These are phyloP conservation scores for Scartelaos histophorus DNA, from an alignment of 2,113 vertebrate species.

Conservation along the genomic window DNA sequence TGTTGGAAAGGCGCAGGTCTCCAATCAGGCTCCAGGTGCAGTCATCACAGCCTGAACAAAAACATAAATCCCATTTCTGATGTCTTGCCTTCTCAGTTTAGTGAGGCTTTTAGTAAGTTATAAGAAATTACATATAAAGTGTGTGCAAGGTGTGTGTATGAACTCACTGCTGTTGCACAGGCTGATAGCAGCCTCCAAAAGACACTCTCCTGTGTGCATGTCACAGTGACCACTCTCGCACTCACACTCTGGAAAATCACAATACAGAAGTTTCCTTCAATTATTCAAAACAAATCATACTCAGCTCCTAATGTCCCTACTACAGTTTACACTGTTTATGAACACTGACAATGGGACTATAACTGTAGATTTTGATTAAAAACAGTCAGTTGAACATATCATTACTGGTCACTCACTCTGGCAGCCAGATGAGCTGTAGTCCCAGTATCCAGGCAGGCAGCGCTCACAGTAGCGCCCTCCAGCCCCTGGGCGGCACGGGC, in stretches of 20 bases:
- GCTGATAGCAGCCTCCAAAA: conserved; percentile 75
- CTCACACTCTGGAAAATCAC: conserved; percentile 81
- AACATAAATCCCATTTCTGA: neutral
- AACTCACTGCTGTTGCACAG: conserved; percentile 79
- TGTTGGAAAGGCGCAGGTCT: conserved; percentile 83
- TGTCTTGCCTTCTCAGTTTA: neutral
- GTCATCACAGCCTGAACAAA: conserved; percentile 86
- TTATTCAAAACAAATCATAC: neutral
- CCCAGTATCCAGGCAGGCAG: conserved; percentile 80
- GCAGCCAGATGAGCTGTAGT: conserved; percentile 78
- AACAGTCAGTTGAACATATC: neutral
- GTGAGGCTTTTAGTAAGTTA: neutral
- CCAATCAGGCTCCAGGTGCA: conserved; percentile 94
- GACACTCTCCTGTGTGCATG: conserved; percentile 88
- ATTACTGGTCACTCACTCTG: conserved; percentile 70
- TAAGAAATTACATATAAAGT: neutral
- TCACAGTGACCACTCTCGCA: conserved; percentile 90
- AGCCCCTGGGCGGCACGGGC: conserved; percentile 77
- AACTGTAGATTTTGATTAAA: neutral
- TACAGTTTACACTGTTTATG: too few relatives aligned
- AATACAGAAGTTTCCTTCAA: conserved; percentile 16
- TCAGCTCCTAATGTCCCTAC: neutral
- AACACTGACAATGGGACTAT: too few relatives aligned
- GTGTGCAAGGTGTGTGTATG: neutral
- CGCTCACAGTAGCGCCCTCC: conserved; percentile 80